Conservation (phyloP, 1,140 invertebrate species). For the Drosophila tristis region DNA sequence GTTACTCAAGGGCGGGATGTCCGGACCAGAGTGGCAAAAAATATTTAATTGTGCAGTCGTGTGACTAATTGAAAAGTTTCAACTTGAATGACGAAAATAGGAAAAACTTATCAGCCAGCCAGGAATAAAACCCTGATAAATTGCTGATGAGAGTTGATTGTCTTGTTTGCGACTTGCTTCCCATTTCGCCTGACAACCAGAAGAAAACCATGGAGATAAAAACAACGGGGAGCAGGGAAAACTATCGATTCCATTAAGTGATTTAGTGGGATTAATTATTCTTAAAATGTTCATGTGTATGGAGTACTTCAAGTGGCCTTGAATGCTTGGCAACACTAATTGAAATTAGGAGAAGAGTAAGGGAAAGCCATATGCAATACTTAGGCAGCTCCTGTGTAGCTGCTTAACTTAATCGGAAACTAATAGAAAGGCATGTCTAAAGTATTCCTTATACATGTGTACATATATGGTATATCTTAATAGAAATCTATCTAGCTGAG, state of each 20-base stretch:
- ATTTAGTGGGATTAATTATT: constrained; percentile 31
- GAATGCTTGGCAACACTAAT: not conserved
- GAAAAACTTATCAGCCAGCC: constrained; percentile 40
- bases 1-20: too few species aligned
- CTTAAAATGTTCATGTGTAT: not conserved
- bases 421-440: too few species aligned
- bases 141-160: constrained; percentile 55
- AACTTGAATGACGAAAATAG: constrained; percentile 60
- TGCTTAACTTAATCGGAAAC: too few species aligned
- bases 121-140: constrained; percentile 29
- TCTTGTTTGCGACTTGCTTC: constrained; percentile 18
- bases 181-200: constrained; percentile 14
- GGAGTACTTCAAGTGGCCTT: not conserved
- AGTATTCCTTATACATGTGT: too few species aligned
- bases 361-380: not conserved
- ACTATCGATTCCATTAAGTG: constrained; percentile 38
- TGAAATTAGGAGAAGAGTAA: not conserved
- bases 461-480: too few species aligned
- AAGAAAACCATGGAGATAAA: not conserved
- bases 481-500: too few species aligned
- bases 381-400: not conserved
- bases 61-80: constrained; percentile 79
- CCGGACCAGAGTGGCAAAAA: constrained; percentile 17
- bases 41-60: constrained; percentile 78
- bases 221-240: constrained; percentile 6